Evolutionary conservation across 2,113 vertebrate genomes (phyloP).

Genomic region (Chrysochloris asiatica): DNA sequence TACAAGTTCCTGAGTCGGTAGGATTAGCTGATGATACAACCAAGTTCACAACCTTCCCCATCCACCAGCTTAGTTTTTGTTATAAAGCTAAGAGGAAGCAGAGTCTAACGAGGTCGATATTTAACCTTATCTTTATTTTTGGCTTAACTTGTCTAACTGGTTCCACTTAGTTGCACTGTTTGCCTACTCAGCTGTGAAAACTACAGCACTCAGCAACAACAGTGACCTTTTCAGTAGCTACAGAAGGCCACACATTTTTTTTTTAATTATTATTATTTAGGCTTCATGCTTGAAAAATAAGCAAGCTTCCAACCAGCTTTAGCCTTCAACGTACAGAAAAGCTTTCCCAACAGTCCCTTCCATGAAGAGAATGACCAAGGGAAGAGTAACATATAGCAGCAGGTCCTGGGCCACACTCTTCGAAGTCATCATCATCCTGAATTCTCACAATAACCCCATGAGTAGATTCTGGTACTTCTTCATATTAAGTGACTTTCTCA

Average conservation of each 20-base stretch:
- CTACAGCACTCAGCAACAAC: background rate
- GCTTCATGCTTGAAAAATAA: slow-evolving; percentile 35
- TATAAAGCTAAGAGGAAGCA: slow-evolving; percentile 39
- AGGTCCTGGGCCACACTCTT: background rate
- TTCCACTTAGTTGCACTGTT: slow-evolving; percentile 53
- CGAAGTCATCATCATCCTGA: background rate
- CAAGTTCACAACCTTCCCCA: background rate
- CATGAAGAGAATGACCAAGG: background rate
- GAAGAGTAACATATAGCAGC: background rate
- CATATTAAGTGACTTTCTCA: background rate
- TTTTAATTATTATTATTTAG: background rate
- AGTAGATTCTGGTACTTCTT: background rate
- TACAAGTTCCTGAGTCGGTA: background rate
- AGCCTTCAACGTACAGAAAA: background rate
- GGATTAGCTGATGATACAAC: background rate
- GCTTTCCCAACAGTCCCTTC: background rate
- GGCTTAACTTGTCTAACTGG: slow-evolving; percentile 61
- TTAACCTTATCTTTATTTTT: slow-evolving; percentile 72
- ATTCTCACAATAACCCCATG: background rate
- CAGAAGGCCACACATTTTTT: slow-evolving; percentile 16
- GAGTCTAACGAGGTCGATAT: slow-evolving; percentile 12
- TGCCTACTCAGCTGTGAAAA: slow-evolving; percentile 68
- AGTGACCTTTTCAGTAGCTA: slow-evolving; percentile 47
- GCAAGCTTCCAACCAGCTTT: background rate
- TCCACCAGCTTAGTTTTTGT: slow-evolving; percentile 12